Conservation (phyloP, 1,140 invertebrate species). For the Drosophila rhopaloa region DNA sequence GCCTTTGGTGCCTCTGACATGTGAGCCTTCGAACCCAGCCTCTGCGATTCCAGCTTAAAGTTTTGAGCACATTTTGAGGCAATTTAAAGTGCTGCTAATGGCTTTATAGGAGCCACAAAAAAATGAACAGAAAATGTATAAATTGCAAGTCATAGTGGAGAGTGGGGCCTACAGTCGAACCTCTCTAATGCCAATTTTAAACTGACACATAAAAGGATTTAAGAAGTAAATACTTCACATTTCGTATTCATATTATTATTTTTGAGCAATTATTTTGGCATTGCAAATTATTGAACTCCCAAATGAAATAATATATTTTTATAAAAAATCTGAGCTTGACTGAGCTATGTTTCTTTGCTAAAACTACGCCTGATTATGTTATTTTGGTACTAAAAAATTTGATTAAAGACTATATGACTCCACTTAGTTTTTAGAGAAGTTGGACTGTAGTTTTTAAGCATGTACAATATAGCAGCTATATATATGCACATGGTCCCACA, state of each 20-base stretch:
- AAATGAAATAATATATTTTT: no score
- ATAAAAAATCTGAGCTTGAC: no score
- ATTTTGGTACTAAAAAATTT: background rate
- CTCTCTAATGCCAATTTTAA: background rate
- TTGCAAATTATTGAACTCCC: no score
- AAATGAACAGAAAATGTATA: constrained; percentile 25
- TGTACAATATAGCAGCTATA: constrained; percentile 47
- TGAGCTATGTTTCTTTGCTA: no score
- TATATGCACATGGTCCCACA: constrained; percentile 47
- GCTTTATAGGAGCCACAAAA: constrained; percentile 54
- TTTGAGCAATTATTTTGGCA: no score
- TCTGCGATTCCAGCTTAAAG: constrained; percentile 52
- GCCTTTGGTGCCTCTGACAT: constrained; percentile 62
- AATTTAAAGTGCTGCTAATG: constrained; percentile 78
- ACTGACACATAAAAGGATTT: background rate
- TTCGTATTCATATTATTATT: no score
- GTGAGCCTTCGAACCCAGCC: constrained; percentile 38
- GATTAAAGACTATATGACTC: background rate
- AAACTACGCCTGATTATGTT: background rate
- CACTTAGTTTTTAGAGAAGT: constrained; percentile 3
- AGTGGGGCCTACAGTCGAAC: constrained; percentile 6
- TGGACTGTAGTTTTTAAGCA: constrained; percentile 18
- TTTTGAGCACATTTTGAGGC: constrained; percentile 36
- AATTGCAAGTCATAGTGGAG: constrained; percentile 57
- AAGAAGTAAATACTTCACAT: no score